Base-by-base conservation (phyloP, 2,888 invertebrate genomes). In the Parnassius smintheus region DNA sequence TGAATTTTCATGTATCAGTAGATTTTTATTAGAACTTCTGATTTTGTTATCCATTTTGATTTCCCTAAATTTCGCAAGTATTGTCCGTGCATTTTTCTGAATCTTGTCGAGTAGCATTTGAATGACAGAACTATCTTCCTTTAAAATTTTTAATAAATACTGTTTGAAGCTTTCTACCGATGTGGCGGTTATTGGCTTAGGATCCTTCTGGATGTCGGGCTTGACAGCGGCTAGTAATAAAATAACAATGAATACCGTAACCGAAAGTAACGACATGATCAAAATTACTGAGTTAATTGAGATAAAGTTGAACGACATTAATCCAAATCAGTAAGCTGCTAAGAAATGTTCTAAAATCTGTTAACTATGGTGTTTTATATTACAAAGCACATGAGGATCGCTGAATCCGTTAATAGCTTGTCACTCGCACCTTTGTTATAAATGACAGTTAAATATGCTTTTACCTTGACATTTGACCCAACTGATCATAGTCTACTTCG, bases 401-500 rank as follows among this genome's bases (percentile, higher is more conserved):
- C 66, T 88, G 82, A 69, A 59, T 77, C 58, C 66, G 64, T 67
- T 91, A 86, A 91, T 82, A 66, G 72, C 68, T 59, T 76, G 78
- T 83, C 82, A 77, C 74, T 73, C 70, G 67, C 65, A 70, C 51
- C 64, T 67, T 55, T 58, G 57, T 59, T 59, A 46, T 9, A 50
- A n/a, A 49, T 51, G 62, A 41, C 62, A 55, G 45, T 55, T 18
- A 55, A 18, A 45, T 50, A 10, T 41, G 18, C 35, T 41, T 45
- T 51, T 62, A 56, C 85, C 84, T 84, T 90, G 90, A 91, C 90
- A 90, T 85, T 86, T 86, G 89, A 89, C 90, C 91, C 73, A 86
- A 78, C 86, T 87, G 74, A 85, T 86, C 85, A 82, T 70, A 73
- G 62, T 13, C 72, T 77, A 77, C 80, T 78, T 78, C 72, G 73